Evolutionary conservation across 2,797 vertebrate genomes (phyloP).

Genomic region (Tokudaia tokunoshimensis): DNA sequence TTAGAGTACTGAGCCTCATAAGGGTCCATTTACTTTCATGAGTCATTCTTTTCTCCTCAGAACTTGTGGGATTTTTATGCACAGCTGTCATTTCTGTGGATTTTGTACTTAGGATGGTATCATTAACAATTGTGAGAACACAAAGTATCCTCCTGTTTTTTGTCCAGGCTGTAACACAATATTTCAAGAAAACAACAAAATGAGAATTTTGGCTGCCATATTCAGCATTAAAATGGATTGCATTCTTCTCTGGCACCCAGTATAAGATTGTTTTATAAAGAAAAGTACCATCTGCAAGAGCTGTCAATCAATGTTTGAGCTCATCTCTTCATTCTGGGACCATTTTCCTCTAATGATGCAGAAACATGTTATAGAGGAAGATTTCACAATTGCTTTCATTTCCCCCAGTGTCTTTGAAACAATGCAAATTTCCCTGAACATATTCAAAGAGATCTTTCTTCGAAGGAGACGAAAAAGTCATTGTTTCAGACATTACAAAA

Average conservation of each 20-base stretch:
- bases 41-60: background rate
- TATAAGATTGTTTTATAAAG: constrained; percentile 13
- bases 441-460: background rate
- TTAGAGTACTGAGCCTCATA: background rate
- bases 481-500: background rate
- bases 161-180: background rate
- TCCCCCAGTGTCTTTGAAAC: background rate
- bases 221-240: background rate
- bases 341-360: background rate
- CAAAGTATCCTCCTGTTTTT: background rate
- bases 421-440: too few species aligned
- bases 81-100: background rate
- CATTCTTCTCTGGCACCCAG: background rate
- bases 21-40: background rate
- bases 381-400: background rate
- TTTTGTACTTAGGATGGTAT: background rate
- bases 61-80: background rate
- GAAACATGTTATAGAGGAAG: background rate
- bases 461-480: background rate
- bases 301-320: background rate
- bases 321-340: background rate
- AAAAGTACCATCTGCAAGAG: background rate
- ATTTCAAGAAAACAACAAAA: background rate
- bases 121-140: background rate
- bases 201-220: background rate